A percentile compares a stretch with the other conserved stretches of the same genome.
phyloP scores from a whole-genome alignment of 2,113 vertebrate species.

The Campylorhamphus procurvoides region DNA sequence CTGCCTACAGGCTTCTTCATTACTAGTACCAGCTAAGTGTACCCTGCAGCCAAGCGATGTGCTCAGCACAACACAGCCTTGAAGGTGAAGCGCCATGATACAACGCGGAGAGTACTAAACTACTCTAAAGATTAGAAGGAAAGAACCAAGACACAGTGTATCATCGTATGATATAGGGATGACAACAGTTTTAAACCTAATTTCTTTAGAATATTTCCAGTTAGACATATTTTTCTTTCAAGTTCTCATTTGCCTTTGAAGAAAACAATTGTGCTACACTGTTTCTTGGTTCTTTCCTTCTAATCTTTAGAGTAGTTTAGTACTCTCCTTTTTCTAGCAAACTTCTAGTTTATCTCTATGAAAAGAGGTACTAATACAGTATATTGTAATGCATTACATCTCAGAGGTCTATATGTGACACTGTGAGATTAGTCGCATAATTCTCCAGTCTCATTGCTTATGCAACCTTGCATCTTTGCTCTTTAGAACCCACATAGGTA shows the following conservation, averaged over 20 bases:
- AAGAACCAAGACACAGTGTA: too few relatives aligned
- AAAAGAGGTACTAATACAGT: not conserved
- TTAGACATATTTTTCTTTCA: not conserved
- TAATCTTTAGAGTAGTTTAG: not conserved
- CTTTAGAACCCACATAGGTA: not conserved
- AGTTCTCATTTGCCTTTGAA: not conserved
- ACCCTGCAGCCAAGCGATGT: not conserved
- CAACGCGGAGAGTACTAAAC: too few relatives aligned
- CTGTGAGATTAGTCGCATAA: not conserved
- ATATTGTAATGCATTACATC: not conserved
- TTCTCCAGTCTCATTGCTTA: not conserved
- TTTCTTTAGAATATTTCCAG: not conserved
- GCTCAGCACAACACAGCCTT: not conserved
- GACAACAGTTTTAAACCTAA: not conserved
- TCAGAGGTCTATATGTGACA: not conserved
- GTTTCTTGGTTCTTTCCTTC: not conserved
- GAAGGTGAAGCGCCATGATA: not conserved
- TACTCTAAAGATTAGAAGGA: too few relatives aligned
- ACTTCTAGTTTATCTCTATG: not conserved
- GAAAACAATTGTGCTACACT: not conserved
- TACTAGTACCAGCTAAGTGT: not conserved
- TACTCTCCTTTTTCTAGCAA: not conserved
- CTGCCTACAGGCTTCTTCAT: not conserved
- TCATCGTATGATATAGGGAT: not conserved
- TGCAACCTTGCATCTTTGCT: not conserved